phyloP scores from a whole-genome alignment of 2,888 invertebrate genomes.

The Laspeyria flexula region DNA sequence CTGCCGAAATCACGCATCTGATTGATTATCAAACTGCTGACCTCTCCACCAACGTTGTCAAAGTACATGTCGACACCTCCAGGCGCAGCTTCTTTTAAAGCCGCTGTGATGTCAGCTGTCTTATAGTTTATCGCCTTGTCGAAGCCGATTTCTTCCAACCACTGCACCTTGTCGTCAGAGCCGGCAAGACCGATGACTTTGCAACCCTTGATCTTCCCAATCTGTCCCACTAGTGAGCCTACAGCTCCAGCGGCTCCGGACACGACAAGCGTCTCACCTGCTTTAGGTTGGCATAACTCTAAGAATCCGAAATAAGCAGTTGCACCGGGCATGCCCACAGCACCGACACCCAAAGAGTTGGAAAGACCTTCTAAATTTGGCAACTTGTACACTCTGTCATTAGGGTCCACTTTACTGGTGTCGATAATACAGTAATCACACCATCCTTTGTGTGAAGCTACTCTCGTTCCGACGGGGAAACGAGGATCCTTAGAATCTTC shows the following conservation, averaged over 20 bases:
- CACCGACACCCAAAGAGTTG: constrained; percentile 86
- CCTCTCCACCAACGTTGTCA: constrained; percentile 90
- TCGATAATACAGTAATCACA: constrained; percentile 76
- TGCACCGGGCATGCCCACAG: constrained; percentile 89
- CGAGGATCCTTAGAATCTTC: constrained; percentile 78
- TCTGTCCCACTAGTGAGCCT: constrained; percentile 90
- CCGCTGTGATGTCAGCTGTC: constrained; percentile 74
- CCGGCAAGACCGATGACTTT: constrained; percentile 90
- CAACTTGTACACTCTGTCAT: constrained; percentile 61
- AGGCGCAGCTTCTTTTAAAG: constrained; percentile 79
- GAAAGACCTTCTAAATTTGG: constrained; percentile 85
- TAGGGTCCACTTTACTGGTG: constrained; percentile 24
- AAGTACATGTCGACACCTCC: constrained; percentile 91
- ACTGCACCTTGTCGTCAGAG: constrained; percentile 56
- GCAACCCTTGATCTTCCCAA: constrained; percentile 89
- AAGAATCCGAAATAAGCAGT: constrained; percentile 91
- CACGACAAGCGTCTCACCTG: constrained; percentile 90
- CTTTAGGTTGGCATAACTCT: constrained; percentile 89
- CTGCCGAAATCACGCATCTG: constrained; percentile 87
- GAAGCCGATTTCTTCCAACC: constrained; percentile 87
- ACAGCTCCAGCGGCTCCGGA: constrained; percentile 92
- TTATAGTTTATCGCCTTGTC: constrained; percentile 91
- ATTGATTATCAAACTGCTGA: constrained; percentile 83
- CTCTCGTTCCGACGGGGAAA: constrained; percentile 86
- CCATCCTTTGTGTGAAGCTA: constrained; percentile 86